A percentile compares a stretch with the other conserved stretches of the same genome.
These are phyloP conservation scores for Drosophila quasianomalipes DNA, from an alignment of 2,888 invertebrate genomes.

Conservation along the genomic window DNA sequence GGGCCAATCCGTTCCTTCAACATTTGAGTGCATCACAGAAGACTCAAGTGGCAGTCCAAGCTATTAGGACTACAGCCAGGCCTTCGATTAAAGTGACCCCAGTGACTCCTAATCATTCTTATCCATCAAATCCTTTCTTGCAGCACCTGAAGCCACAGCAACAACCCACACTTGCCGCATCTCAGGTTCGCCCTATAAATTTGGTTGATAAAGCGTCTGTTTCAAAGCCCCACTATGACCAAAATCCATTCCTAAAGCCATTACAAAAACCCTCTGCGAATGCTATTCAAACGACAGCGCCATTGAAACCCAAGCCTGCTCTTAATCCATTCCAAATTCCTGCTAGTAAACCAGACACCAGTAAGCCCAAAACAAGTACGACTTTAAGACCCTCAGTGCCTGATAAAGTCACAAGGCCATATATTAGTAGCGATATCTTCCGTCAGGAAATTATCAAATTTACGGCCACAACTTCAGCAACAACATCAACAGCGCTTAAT, in stretches of 20 bases:
- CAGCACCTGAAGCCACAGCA: constrained; percentile 30
- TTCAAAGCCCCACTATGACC: constrained; percentile 33
- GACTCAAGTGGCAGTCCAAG: background rate
- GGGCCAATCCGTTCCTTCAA: constrained; percentile 45
- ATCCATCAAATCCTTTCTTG: constrained; percentile 58
- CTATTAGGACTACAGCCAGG: constrained; percentile 6
- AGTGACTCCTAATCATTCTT: constrained; percentile 18
- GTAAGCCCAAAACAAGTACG: constrained; percentile 17
- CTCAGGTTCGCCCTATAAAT: background rate
- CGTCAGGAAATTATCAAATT: constrained; percentile 60
- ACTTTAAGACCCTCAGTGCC: constrained; percentile 27
- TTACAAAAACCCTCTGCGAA: constrained; percentile 9
- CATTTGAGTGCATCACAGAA: constrained; percentile 9
- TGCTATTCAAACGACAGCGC: background rate
- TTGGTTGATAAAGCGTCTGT: background rate
- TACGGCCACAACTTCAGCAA: constrained; percentile 38
- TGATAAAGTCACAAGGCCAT: constrained; percentile 34
- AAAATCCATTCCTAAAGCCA: constrained; percentile 61
- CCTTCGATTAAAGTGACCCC: background rate
- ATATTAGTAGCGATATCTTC: constrained; percentile 67
- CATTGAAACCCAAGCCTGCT: constrained; percentile 6
- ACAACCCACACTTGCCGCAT: background rate
- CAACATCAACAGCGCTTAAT: constrained; percentile 21
- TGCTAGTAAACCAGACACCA: constrained; percentile 12
- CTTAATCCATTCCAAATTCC: constrained; percentile 63